Base-by-base conservation (phyloP, 2,888 invertebrate genomes). In the Trissolcus brochymenae region DNA sequence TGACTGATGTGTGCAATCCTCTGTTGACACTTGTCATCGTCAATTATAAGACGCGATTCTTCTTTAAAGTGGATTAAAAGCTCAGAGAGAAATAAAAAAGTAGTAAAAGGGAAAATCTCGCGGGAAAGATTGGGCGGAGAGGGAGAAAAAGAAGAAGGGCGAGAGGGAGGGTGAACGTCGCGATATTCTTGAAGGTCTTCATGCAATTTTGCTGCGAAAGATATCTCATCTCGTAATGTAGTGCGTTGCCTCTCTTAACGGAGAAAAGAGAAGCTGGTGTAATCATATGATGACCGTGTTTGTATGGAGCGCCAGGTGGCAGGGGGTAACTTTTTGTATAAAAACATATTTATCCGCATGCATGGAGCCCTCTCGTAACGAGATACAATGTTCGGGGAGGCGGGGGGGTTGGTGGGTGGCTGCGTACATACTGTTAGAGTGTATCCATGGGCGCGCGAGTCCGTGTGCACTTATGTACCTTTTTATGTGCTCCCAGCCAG, bases 161-260 rank as follows among this genome's bases (percentile, higher is more conserved):
- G 72, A 72, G 82, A 81, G 76, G 81, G 79, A 65, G 78, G 82
- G 76, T 80, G 72, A 76, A 79, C 80, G 81, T 80, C 76, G 78
- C 78, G 80, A 80, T 80, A 80, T 81, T 81, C 82, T 82, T 81
- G 80, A 84, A 84, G 82, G 83, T 82, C 81, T 82, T 83, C 81
- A 82, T 81, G 82, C 82, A 81, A 83, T 82, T 82, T 81, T 80
- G 79, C 79, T 77, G 76, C 78, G 81, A 82, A 80, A 82, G 81
- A 84, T 86, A 84, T 85, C 81, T 86, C 85, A 85, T 86, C 82
- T 84, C 83, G 82, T 85, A 86, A 86, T 86, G 84, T 81, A 82
- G 81, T 79, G 81, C 80, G 77, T 80, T 81, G 81, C 76, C 78
- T 78, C 80, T 76, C 76, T 78, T 76, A 53, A 29, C 59, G 66